A percentile compares a stretch with the other conserved stretches of the same genome.
phyloP scores from a whole-genome alignment of 2,113 vertebrate species.

The Apodemus sylvaticus region DNA sequence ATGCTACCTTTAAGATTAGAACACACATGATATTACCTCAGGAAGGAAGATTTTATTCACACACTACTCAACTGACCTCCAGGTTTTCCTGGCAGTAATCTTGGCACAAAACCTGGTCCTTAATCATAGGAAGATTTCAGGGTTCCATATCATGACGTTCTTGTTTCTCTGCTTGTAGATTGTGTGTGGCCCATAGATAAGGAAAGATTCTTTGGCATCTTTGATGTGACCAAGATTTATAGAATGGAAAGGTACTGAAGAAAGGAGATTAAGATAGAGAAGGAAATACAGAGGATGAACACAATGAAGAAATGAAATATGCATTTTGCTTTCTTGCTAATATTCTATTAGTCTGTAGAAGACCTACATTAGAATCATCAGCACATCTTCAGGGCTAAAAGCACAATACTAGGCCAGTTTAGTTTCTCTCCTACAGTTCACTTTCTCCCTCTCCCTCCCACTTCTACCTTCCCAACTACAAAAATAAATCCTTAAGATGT shows the following conservation, averaged over 20 bases:
- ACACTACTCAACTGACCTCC: rapidly evolving
- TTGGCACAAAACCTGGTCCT: rapidly evolving
- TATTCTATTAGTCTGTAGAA: neutral
- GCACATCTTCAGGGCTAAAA: neutral
- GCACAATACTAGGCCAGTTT: neutral
- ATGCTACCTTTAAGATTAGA: neutral
- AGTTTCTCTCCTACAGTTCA: neutral
- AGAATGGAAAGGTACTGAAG: neutral
- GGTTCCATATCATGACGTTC: rapidly evolving
- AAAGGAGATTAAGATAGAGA: neutral
- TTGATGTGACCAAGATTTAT: neutral
- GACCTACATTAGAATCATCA: no score
- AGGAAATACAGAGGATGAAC: neutral
- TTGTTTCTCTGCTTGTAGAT: neutral
- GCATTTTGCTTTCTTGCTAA: neutral
- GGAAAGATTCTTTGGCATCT: neutral
- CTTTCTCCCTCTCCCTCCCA: neutral
- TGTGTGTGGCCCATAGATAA: neutral
- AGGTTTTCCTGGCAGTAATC: neutral
- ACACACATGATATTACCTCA: rapidly evolving
- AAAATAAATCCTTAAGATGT: neutral
- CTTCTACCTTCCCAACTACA: neutral
- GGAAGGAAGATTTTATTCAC: neutral
- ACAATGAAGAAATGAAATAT: neutral
- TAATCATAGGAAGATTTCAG: neutral